Base-by-base conservation (phyloP, 1,140 invertebrate species). In the Hypothenemus hampei region DNA sequence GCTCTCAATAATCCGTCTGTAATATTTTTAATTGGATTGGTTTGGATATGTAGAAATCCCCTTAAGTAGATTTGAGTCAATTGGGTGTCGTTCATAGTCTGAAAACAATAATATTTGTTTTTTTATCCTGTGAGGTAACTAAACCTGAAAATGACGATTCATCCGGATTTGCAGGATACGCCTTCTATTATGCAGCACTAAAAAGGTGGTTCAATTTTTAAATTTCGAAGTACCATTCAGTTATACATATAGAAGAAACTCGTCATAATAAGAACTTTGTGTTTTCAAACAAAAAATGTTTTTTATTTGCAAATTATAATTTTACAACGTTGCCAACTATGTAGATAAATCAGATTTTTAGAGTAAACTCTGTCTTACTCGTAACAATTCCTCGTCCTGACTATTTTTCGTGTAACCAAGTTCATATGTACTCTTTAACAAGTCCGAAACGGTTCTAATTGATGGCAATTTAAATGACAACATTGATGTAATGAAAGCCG, bases 401-500 rank as follows among this genome's bases (percentile, higher is more conserved):
- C 75, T 74, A 58, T 76, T 76, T 57, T 65, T 64, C 11, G 74
- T 77, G 54, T 81, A 83, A 3, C 80, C 80, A 23, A 82, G 75
- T 57, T 77, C 77, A 40, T 81, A 78, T 45, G 78, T 73, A 16
- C 78, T 79, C 20, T 76, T 68, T 1, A 81, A 58, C 0, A 83
- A 73, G 52, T 81, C 81, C 0, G 73, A 70, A 3, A 82, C 73
- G 0, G 75, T 79, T 19, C 72, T 75, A 11, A 83, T 79, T 18
- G 74, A 75, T 19, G 72, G 73, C 0, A 75, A 75, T 57, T 81
- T 74, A 0, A 83, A 79, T 0, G 81, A 82, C 13, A 83, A 62
- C 10, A 83, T 79, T 0, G 81, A 83, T 0, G 81, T 78, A 33
- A 78, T 78, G 33, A 76, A 77, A 15, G 75, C 77, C 0, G 75